Evolutionary conservation across 2,888 invertebrate species (phyloP), one percentile per base, ranked within the genome.

Genomic region (Endomychus coccineus): DNA sequence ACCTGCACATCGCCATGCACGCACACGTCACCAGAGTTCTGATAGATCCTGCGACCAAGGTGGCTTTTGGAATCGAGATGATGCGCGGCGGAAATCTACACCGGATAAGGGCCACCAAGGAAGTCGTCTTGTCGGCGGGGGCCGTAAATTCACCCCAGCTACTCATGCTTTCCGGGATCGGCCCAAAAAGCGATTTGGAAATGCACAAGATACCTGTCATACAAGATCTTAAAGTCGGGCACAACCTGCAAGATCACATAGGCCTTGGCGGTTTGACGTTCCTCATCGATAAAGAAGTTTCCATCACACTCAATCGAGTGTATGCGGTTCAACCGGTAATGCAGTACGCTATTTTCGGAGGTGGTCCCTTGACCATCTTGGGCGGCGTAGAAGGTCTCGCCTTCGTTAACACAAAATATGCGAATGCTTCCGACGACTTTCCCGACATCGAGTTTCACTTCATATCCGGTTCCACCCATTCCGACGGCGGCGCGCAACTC

Each of bases 91-190:
- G 80, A 30, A 78, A 80, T 64, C 58, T 83, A 0, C 77, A 81
- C 51, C 73, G 83, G 30, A 77, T 89, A 2, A 68, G 81, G 39
- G 88, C 90, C 0, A 74, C 17, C 0, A 89, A 84, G 59, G 92
- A 92, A 62, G 84, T 97, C 0, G 84, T 97, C 30, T 58, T 97
- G 2, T 87, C 89, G 1, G 91, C 83, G 0, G 97, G 97, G 0
- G 77, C 95, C 0, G 75, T 98, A 0, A 95, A 94, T 59, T 86
- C 94, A 0, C 91, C 97, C 0, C 96, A 98, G 59, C 57, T 97
- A 2, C 65, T 97, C 22, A 90, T 96, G 90, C 64, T 97, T 1
- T 91, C 91, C 5, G 97, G 95, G 0, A 75, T 95, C 7, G 88
- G 88, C 0, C 85, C 85, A 0, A 71, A 74, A 32, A 75, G 77